phyloP scores from a whole-genome alignment of 2,797 vertebrate species.

The Uromys caudimaculatus region DNA sequence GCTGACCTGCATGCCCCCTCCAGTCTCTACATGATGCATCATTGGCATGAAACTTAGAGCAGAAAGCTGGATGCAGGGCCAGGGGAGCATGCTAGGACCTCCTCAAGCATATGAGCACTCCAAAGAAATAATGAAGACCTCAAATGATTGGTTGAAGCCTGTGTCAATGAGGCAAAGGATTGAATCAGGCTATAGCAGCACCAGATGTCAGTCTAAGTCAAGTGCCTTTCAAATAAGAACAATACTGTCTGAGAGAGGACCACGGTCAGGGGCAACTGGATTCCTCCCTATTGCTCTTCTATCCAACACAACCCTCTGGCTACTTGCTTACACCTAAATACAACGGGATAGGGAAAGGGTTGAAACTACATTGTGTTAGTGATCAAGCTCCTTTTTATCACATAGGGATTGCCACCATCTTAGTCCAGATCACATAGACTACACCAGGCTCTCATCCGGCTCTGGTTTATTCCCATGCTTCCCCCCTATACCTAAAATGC shows the following conservation, averaged over 20 bases:
- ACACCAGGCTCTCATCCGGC: background rate
- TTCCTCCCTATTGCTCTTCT: background rate
- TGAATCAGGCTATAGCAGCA: background rate
- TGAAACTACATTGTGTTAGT: background rate
- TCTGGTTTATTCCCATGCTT: background rate
- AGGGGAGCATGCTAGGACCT: background rate
- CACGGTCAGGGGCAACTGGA: background rate
- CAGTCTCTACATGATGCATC: background rate
- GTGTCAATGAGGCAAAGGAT: background rate
- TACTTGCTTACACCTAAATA: background rate
- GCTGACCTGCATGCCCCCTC: background rate
- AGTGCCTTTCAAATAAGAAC: background rate
- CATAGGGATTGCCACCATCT: background rate
- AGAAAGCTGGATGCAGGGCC: background rate
- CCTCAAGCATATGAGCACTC: background rate
- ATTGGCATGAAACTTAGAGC: background rate
- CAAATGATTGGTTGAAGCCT: background rate
- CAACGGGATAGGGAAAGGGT: too few relatives aligned
- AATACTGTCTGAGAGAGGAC: rapidly evolving
- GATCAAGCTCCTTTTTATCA: background rate
- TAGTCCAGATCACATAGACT: background rate
- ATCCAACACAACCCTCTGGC: background rate
- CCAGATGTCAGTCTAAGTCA: background rate
- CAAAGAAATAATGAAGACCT: background rate
- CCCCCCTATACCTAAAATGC: background rate